Percentiles rank a stretch among this genome's conserved stretches.
Conservation (phyloP, 2,888 invertebrate species). For the Napeogenes sylphis region DNA sequence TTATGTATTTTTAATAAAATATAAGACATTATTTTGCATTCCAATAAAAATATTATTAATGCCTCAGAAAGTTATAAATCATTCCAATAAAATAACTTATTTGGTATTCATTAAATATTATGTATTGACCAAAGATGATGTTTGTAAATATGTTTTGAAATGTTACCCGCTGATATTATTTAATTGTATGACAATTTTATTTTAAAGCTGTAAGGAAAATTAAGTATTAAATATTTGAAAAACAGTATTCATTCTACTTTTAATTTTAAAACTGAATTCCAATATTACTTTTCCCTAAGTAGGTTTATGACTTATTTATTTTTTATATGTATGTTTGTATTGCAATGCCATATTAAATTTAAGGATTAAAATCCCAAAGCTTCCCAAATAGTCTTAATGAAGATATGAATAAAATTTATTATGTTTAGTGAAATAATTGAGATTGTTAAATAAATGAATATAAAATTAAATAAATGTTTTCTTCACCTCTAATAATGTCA, state of each 20-base stretch:
- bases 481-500: background rate
- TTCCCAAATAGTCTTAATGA: constrained; percentile 20
- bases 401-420: constrained; percentile 32
- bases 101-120: constrained; percentile 18
- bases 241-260: constrained; percentile 1
- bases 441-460: constrained; percentile 22
- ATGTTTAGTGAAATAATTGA: constrained; percentile 21
- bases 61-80: constrained; percentile 21
- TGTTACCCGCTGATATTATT: constrained; percentile 8
- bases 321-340: constrained; percentile 3
- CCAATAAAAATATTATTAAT: constrained; percentile 22
- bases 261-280: background rate
- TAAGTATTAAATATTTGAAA: background rate
- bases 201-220: background rate
- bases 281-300: too few relatives aligned
- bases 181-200: constrained; percentile 6
- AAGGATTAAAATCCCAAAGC: constrained; percentile 21
- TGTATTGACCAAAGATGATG: constrained; percentile 30
- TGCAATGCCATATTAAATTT: constrained; percentile 36
- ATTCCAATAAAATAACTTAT: constrained; percentile 27
- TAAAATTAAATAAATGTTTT: background rate
- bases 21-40: constrained; percentile 21
- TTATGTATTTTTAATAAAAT: background rate
- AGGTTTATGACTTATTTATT: background rate
- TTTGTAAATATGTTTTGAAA: constrained; percentile 9